Evolutionary conservation across 2,888 invertebrate genomes (phyloP), one percentile per base, ranked within the genome.

Genomic region (Tineola bisselliella): DNA sequence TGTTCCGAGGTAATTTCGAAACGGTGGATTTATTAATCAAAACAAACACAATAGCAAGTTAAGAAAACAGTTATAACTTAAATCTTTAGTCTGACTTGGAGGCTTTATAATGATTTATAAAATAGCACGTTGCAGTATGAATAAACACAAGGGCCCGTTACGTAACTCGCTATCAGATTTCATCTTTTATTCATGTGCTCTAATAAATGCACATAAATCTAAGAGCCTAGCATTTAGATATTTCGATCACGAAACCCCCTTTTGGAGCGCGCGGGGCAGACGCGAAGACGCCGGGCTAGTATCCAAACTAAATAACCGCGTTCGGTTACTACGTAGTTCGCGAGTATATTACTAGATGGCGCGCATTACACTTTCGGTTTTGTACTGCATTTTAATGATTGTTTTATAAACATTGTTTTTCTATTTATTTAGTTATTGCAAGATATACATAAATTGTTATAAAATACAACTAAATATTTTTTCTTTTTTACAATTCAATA

Each of bases 331-430:
- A 33, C 19, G 58, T 58, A 77, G 83, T 84, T 82, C 77, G 68
- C 65, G 68, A 59, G 43, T 17, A 8, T 43, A 17, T 62, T 44
- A 64, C 72, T 67, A 84, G 84, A 80, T 84, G 84, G 84, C 84
- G 84, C 65, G 61, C 54, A 15, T 18, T 38, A 38, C 38, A 38
- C 25, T 25, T 25, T 25, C 6, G 6, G 25, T 6, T 25, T 6
- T 25, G 25, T 6, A 6, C 25, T 25, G 2, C 6, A 25, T 25
- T 25, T 25, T 25, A 6, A 25, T 25, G 25, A 25, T 25, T 25
- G n/a, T n/a, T n/a, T n/a, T n/a, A n/a, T n/a, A n/a, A 25, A 25
- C 4, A 25, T 25, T 25, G 2, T 25, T 25, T 6, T 25, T 25
- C 6, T 25, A 25, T 25, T 4, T 25, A 25, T 25, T 25, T 25